Percentiles rank a stretch among this genome's conserved stretches.
Evolutionary conservation across 2,113 vertebrate genomes (phyloP).

Genomic region (Vombatus ursinus): DNA sequence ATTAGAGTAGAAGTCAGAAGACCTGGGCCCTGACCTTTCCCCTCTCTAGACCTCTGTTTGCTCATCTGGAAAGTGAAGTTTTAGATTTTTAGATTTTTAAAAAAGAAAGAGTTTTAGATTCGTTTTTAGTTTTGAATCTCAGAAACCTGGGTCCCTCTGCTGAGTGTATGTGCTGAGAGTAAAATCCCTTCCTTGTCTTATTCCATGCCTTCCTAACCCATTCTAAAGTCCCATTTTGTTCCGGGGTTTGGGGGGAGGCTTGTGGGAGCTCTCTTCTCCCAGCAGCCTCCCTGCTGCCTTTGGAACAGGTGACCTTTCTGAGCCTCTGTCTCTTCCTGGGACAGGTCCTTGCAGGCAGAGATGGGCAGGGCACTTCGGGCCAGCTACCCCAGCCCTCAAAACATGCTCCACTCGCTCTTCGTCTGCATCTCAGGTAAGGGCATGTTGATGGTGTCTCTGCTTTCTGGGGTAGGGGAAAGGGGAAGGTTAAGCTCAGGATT

Average conservation of each 20-base stretch:
- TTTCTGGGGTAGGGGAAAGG: neutral
- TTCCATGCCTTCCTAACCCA: neutral
- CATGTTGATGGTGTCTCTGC: neutral
- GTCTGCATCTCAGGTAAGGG: conserved; percentile 85
- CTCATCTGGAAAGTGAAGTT: neutral
- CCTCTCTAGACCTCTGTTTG: neutral
- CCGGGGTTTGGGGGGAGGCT: no score
- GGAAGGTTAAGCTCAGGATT: neutral
- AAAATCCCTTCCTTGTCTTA: neutral
- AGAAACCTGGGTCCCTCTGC: neutral
- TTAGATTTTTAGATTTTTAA: no score
- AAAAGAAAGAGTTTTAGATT: neutral
- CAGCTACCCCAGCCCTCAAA: conserved; percentile 78
- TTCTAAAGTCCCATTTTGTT: neutral
- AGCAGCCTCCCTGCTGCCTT: neutral
- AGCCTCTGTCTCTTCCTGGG: neutral
- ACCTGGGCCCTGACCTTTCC: neutral
- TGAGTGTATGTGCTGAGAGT: neutral
- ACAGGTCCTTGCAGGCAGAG: accelerated
- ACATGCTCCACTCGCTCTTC: conserved; percentile 85
- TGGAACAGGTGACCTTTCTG: neutral
- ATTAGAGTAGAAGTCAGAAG: neutral
- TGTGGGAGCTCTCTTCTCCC: neutral
- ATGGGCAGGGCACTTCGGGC: conserved; percentile 72
- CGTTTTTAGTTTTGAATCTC: neutral